These are phyloP conservation scores for Prunella strophiata DNA, from an alignment of 2,797 vertebrate genomes.

Conservation along the genomic window DNA sequence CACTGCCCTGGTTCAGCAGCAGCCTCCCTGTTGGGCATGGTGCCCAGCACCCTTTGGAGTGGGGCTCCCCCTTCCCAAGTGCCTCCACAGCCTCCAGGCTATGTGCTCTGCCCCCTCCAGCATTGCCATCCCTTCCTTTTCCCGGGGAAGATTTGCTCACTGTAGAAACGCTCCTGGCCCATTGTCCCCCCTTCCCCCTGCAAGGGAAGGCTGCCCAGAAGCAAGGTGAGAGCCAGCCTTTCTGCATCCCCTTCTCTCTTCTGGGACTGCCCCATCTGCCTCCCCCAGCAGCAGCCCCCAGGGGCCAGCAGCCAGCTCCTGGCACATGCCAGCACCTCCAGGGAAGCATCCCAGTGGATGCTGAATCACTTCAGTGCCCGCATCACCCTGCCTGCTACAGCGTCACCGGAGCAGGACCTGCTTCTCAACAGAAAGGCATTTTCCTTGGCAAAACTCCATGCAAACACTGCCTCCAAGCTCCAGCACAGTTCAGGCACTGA, in stretches of 20 bases:
- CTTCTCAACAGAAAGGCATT: neutral
- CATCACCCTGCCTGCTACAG: neutral
- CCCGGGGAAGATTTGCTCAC: neutral
- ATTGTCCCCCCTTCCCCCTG: neutral
- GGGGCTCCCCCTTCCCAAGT: fast-evolving
- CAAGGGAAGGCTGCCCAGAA: neutral
- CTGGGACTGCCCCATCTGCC: neutral
- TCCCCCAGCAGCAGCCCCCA: neutral
- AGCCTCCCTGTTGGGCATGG: neutral
- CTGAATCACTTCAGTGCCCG: neutral
- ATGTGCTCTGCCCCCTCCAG: neutral
- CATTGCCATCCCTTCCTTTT: neutral
- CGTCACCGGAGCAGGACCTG: fast-evolving
- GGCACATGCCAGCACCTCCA: neutral
- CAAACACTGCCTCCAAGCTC: neutral
- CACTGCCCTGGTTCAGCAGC: neutral
- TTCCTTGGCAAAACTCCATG: neutral
- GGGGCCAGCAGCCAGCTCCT: neutral
- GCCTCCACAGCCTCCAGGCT: fast-evolving
- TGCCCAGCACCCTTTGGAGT: neutral
- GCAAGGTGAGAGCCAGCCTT: neutral
- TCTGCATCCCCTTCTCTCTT: neutral
- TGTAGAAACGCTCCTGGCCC: neutral
- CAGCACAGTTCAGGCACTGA: neutral
- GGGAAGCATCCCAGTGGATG: neutral